Base-by-base conservation (phyloP, 2,797 vertebrate genomes). In the Odontamblyopus lacepedii region DNA sequence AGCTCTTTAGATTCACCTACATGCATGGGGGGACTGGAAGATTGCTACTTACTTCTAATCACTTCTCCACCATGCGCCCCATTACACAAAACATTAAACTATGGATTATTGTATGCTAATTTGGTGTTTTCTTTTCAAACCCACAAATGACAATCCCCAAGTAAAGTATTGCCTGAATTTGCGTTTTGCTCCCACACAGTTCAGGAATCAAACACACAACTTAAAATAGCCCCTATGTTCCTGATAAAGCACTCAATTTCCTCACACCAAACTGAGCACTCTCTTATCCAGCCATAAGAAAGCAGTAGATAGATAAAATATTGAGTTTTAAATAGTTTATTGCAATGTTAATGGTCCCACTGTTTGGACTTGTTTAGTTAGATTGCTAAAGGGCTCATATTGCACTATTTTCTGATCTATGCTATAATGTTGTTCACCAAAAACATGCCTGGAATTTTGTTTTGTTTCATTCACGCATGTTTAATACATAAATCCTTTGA, bases 11-110 rank as follows among this genome's bases (percentile, higher is more conserved):
- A n/a, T 9, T 9, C 29, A 62, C 60, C 30, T 63, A 11, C 19
- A 12, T 63, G 61, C 61, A 63, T 63, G 61, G 9, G 7, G 19
- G 8, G 18, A n/a, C 30, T 3, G 61, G 61, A 6, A 63, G 32
- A 63, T n/a, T 63, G 61, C 61, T n/a, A n/a, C 18, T 38, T 19
- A 63, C 7, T 32, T 63, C 11, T 26, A 41, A 63, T 26, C n/a
- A 41, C 62, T 41, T 35, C 5, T 38, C n/a, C 62, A n/a, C 32
- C 18, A 35, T 38, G 18, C 35, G 35, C 19, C n/a, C 62, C 62
- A 63, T 63, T 63, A 26, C n/a, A 26, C 62, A 41, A 62, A 41
- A 23, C 32, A 63, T 63, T 41, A 44, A 26, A 63, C 35, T 41
- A 12, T 26, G 35, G 62, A n/a, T 41, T 63, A 44, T 44, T 41